phyloP scores from a whole-genome alignment of 1,140 invertebrate genomes.

The Delia radicum region DNA sequence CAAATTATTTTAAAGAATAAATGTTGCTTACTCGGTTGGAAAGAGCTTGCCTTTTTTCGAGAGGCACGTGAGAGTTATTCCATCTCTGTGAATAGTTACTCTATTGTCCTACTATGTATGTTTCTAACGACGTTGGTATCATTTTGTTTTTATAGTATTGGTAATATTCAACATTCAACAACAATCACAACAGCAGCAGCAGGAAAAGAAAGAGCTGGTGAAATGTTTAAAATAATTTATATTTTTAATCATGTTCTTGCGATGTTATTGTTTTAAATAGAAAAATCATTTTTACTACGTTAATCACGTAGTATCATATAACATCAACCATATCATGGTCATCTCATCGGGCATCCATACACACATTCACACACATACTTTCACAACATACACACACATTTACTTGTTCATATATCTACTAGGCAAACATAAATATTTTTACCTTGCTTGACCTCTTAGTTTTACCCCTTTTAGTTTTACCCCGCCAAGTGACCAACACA shows the following conservation, averaged over 20 bases:
- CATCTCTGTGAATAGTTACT: background rate
- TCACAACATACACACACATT: background rate
- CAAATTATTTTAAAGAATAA: too few species aligned
- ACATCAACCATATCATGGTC: slow-evolving; percentile 19
- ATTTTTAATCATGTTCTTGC: background rate
- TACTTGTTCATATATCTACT: background rate
- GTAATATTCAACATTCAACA: background rate
- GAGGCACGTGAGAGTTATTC: too few species aligned
- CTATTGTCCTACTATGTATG: background rate
- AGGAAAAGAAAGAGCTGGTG: background rate
- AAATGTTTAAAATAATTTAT: slow-evolving; percentile 14
- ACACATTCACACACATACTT: background rate
- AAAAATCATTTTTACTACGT: slow-evolving; percentile 21
- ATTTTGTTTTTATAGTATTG: background rate
- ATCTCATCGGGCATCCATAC: background rate
- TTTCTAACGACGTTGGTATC: background rate
- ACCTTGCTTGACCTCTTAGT: background rate
- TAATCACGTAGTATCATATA: slow-evolving; percentile 19
- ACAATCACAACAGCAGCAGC: background rate
- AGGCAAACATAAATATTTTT: slow-evolving; percentile 10
- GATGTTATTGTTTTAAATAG: slow-evolving; percentile 19
- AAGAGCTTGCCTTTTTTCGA: too few species aligned
- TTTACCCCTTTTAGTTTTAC: too few species aligned
- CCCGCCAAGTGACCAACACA: background rate
- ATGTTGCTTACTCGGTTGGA: too few species aligned